Base-by-base conservation (phyloP, 2,888 invertebrate species). In the Lacanobia oleracea region DNA sequence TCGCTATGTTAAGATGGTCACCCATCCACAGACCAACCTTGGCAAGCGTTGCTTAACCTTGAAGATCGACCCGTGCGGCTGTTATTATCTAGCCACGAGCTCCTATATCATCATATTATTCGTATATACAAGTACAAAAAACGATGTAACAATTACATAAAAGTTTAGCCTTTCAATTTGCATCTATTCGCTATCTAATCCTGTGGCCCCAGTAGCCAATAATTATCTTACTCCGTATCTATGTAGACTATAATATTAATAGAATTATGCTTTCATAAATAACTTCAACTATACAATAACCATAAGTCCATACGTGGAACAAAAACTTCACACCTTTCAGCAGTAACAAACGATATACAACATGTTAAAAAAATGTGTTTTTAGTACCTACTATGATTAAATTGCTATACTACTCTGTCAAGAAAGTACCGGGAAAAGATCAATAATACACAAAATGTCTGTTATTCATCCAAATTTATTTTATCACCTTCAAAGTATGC, bases 271-370 rank as follows among this genome's bases (percentile, higher is more conserved):
- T n/a, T n/a, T 37, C 53, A 37, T 77, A 53, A 71, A 71, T 48
- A 61, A 51, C 23, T 16, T 27, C 64, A 61, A 77, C 51, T 43
- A 21, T 37, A 48, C 3, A 51, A 72, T 61, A 40, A 72, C 27
- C 60, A 27, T 72, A 45, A 76, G 71, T 57, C 21, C 1, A 6
- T 3, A 7, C n/a, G 10, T 51, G 23, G 37, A 53, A 69, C 43
- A 77, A 37, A 71, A n/a, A 14, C 12, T 59, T 65, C 43, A 27
- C 50, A 64, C 45, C 45, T 50, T n/a, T 51, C 43, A 10, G 3
- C 12, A 5, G 16, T 16, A 23, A 56, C n/a, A n/a, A n/a, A n/a
- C n/a, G n/a, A 12, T 21, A 21, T 63, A 40, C 21, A 59, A 40
- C 21, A 53, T n/a, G 45, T 48, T 45, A 7, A 48, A 45, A 59